Evolutionary conservation across 2,113 vertebrate genomes (phyloP).

Genomic region (Toxostoma redivivum): DNA sequence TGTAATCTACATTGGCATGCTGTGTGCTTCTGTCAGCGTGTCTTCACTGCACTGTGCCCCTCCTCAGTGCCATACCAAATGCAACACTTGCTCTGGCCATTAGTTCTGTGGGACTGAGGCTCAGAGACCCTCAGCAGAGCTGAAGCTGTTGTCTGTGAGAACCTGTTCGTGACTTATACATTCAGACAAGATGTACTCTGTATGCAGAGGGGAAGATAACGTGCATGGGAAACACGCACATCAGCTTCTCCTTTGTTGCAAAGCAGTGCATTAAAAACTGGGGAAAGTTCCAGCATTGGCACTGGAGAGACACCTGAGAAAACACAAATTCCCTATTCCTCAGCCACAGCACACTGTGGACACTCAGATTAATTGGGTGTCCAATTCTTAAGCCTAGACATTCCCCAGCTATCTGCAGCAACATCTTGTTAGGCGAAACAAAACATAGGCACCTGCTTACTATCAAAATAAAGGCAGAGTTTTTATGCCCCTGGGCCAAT

Average conservation of each 20-base stretch:
- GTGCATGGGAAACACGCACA: fast-evolving
- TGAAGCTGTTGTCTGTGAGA: neutral
- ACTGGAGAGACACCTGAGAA: neutral
- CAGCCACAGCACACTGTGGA: neutral
- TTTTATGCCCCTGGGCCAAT: fast-evolving
- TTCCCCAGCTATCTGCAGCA: neutral
- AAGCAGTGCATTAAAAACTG: neutral
- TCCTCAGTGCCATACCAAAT: neutral
- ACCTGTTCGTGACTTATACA: neutral
- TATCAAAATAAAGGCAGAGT: neutral
- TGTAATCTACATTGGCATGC: neutral
- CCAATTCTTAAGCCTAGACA: neutral
- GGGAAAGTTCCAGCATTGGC: neutral
- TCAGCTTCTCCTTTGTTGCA: neutral
- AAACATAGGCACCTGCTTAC: neutral
- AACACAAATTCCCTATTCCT: neutral
- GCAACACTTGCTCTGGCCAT: fast-evolving
- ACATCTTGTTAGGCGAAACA: neutral
- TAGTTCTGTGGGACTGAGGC: neutral
- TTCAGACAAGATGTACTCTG: neutral
- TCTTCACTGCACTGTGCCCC: neutral
- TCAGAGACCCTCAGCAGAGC: neutral
- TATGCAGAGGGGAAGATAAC: neutral
- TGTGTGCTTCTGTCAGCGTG: neutral
- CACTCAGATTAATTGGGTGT: neutral